A percentile compares a stretch with the other conserved stretches of the same genome.
Conservation (phyloP, 2,113 vertebrate genomes). For the Oryzias woworae region DNA sequence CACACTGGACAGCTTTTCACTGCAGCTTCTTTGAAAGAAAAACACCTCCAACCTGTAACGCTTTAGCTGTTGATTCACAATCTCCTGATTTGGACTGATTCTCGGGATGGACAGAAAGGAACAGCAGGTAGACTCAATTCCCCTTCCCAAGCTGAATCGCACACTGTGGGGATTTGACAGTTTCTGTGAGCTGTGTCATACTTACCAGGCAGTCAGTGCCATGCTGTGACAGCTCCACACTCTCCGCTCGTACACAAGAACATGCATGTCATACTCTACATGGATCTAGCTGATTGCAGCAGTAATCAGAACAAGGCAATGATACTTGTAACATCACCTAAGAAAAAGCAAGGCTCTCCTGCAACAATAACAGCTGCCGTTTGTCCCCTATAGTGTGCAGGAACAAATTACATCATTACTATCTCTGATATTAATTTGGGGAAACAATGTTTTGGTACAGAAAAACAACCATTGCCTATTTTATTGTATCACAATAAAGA, state of each 20-base stretch:
- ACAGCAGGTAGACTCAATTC: not conserved
- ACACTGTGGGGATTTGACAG: slow-evolving; percentile 6
- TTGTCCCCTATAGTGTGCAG: too few species aligned
- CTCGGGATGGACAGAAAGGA: not conserved
- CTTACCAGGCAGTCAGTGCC: slow-evolving; percentile 5
- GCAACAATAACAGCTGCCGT: not conserved
- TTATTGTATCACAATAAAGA: too few species aligned
- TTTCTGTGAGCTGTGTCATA: not conserved
- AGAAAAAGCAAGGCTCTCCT: not conserved
- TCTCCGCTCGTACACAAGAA: not conserved
- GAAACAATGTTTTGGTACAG: too few species aligned
- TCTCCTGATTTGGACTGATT: not conserved
- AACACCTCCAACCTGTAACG: not conserved
- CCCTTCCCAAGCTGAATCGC: not conserved
- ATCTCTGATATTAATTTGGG: too few species aligned
- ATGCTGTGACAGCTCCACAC: not conserved
- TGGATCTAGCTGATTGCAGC: not conserved
- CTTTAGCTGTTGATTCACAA: not conserved
- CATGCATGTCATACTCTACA: not conserved
- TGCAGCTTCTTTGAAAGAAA: too few species aligned
- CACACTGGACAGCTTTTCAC: too few species aligned
- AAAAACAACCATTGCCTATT: too few species aligned
- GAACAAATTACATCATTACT: too few species aligned
- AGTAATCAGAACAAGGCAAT: not conserved
- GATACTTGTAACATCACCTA: slow-evolving; percentile 2